Evolutionary conservation across 2,888 invertebrate species (phyloP).

Genomic region (Copidosoma aretas): DNA sequence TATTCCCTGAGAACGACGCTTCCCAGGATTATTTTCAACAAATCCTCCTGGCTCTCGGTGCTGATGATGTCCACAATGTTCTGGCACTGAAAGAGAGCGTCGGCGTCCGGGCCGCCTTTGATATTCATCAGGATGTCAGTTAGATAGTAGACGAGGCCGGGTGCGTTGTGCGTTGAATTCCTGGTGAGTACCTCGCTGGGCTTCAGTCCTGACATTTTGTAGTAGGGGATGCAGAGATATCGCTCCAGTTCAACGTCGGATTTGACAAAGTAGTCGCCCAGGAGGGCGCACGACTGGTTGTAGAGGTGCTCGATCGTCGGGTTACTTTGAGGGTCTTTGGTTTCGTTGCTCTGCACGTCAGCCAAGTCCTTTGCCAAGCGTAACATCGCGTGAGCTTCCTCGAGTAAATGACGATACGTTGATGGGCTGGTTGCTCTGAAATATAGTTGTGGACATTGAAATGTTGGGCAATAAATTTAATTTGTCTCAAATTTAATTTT

Average conservation of each 20-base stretch:
- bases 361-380: conserved; percentile 62
- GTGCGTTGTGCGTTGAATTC: conserved; percentile 53
- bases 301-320: conserved; percentile 62
- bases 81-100: conserved; percentile 61
- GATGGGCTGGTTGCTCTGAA: conserved; percentile 67
- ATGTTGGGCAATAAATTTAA: not conserved
- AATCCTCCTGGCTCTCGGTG: conserved; percentile 56
- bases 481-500: not conserved
- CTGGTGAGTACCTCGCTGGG: conserved; percentile 64
- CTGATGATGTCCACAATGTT: conserved; percentile 57
- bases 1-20: conserved; percentile 66
- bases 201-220: conserved; percentile 65
- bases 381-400: conserved; percentile 76
- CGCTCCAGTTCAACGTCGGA: conserved; percentile 60
- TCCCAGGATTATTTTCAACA: conserved; percentile 65
- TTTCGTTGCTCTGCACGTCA: conserved; percentile 8
- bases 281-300: conserved; percentile 66
- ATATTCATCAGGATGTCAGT: conserved; percentile 60
- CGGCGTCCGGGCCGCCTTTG: conserved; percentile 62
- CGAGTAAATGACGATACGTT: conserved; percentile 75
- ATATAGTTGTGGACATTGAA: not conserved
- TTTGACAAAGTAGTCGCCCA: conserved; percentile 68
- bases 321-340: conserved; percentile 40
- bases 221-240: conserved; percentile 65
- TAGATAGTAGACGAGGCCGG: conserved; percentile 55